These are phyloP conservation scores for Nomada fabriciana DNA, from an alignment of 2,888 invertebrate species.

Conservation along the genomic window DNA sequence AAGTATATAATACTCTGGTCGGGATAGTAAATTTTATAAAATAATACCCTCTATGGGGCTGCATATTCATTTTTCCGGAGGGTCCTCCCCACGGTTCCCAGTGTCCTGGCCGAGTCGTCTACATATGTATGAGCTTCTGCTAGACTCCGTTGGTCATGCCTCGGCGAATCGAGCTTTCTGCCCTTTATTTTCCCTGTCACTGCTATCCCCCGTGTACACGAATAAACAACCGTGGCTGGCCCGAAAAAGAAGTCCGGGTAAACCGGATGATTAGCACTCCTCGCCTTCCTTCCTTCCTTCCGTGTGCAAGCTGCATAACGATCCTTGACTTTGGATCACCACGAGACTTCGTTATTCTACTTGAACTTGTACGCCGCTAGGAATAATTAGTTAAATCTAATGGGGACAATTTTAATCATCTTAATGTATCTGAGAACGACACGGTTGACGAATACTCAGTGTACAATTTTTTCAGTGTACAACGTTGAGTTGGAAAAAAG, in stretches of 20 bases:
- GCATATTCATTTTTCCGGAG: constrained; percentile 82
- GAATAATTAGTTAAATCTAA: too few species aligned
- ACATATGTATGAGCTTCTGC: constrained; percentile 82
- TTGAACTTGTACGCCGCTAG: neutral
- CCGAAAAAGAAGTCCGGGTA: constrained; percentile 54
- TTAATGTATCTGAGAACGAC: too few species aligned
- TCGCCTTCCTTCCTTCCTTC: constrained; percentile 57
- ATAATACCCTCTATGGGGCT: constrained; percentile 74
- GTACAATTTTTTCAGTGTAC: too few species aligned
- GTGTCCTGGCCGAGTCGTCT: constrained; percentile 66
- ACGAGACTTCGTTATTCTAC: constrained; percentile 64
- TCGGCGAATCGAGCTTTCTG: constrained; percentile 74
- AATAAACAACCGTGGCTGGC: constrained; percentile 64
- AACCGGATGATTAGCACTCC: constrained; percentile 69
- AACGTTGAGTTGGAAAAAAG: too few species aligned
- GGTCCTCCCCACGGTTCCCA: constrained; percentile 47
- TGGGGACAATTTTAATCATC: too few species aligned
- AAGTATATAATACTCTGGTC: constrained; percentile 56
- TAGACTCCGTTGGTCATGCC: constrained; percentile 73
- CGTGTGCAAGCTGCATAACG: constrained; percentile 57
- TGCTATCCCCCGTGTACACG: constrained; percentile 37
- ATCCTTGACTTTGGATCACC: constrained; percentile 63
- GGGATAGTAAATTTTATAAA: constrained; percentile 76
- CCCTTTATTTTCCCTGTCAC: constrained; percentile 66
- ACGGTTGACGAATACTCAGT: too few species aligned